Base-by-base conservation (phyloP, 2,113 vertebrate genomes). In the Oostethus manadensis region DNA sequence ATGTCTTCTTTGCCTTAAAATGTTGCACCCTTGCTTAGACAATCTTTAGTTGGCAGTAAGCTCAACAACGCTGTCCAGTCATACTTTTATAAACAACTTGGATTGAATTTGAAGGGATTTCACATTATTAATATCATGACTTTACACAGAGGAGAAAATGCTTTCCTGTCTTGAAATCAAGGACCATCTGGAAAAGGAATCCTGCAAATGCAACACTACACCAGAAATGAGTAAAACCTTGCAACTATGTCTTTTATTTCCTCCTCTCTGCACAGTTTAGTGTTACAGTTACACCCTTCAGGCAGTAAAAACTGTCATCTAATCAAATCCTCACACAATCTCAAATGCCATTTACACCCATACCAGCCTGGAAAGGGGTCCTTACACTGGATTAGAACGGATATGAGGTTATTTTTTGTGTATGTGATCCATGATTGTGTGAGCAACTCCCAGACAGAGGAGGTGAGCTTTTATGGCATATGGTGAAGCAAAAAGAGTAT, bases 231-330 rank as follows among this genome's bases (percentile, higher is more conserved):
- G 62, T 70, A 60, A 82, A 80, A 83, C 50, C 65, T 78, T 73
- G 72, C 70, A 81, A 77, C 76, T 66, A 56, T 49, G 67, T 80
- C 67, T 81, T 82, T 77, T 78, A 74, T 82, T 83, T 77, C 74
- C 68, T 54, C 55, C 68, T 67, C 51, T 66, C 63, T 71, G 64
- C 69, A 61, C 79, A 80, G 79, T 84, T 85, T 81, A 87, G 74
- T 77, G 81, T 87, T 88, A 84, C 86, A 82, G 83, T 83, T 86
- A 87, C 87, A 84, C 84, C 85, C 88, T 85, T 58, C 40, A 74
- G 81, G 78, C 82, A 70, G 84, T 87, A 86, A 89, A 86, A 88
- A 71, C 84, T 77, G 83, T 87, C 85, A 88, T 87, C 82, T 87
- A 86, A 88, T 85, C 81, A 84, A 84, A 82, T 85, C 78, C 80